Evolutionary conservation across 2,113 vertebrate genomes (phyloP), one percentile per base, ranked within the genome.

Genomic region (Hydropotes inermis): DNA sequence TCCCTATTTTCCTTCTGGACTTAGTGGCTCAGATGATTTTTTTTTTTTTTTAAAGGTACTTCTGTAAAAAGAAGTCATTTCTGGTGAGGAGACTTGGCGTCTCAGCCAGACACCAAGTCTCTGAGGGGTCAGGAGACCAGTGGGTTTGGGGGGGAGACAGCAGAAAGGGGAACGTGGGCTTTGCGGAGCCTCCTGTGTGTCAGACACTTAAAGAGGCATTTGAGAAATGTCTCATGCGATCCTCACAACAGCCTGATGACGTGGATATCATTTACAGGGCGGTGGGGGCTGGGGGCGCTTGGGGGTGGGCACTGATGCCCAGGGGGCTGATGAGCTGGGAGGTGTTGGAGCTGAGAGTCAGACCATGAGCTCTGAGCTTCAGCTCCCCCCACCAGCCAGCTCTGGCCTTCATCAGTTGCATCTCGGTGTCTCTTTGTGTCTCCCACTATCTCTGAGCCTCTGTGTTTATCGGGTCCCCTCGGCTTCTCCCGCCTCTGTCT

Each of bases 351-450:
- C 81, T 15, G 87, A n/a, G 60, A 30, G 4, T 39, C 39, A 1
- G 14, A 1, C 27, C n/a, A 3, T 21, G 36, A 1, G 2, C 83
- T 9, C 1, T 39, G 82, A 28, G 55, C 36, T 64, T 28, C 54
- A 16, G 7, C 39, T 10, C 17, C 45, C 74, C 45, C 1, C 1
- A 5, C 25, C 19, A 16, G 6, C 1, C 16, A 1, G 1, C 9
- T 2, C 6, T 12, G 27, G 30, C 4, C 1, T 1, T 17, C 16
- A 15, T 47, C 57, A 9, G 16, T 11, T 11, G 12, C 23, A 0
- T 61, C 30, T 87, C 27, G 6, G 11, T 5, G n/a, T 12, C 6
- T 23, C 57, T 23, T 36, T 14, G 36, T 3, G 0, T 52, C 89
- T 52, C 16, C 39, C 61, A 43, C 83, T 13, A 7, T 54, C 87